Percentiles rank a stretch among this genome's conserved stretches.
These are phyloP conservation scores for Lasioglossum marginatum DNA, from an alignment of 2,888 invertebrate species.

Conservation along the genomic window DNA sequence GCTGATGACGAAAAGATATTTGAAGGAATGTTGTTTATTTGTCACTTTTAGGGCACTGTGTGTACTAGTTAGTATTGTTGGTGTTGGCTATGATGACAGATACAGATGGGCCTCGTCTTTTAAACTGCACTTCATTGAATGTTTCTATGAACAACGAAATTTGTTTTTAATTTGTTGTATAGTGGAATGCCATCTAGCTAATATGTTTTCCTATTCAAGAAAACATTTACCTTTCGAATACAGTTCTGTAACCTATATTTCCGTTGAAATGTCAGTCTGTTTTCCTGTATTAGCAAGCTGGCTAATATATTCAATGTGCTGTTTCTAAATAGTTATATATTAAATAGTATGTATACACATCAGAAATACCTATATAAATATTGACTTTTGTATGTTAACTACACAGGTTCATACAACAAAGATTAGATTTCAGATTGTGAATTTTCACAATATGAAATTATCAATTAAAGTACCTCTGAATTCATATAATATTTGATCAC, in stretches of 20 bases:
- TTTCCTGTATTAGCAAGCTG: background rate
- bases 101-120: no score
- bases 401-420: no score
- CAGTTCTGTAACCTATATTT: background rate
- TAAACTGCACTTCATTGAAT: no score
- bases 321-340: background rate
- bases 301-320: background rate
- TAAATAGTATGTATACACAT: background rate
- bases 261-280: background rate
- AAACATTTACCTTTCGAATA: background rate
- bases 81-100: no score
- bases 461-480: no score
- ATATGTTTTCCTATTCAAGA: background rate
- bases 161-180: background rate
- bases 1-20: background rate
- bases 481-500: background rate
- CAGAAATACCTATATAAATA: background rate
- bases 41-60: background rate
- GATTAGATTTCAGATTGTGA: no score
- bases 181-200: background rate
- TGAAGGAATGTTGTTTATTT: background rate
- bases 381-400: no score
- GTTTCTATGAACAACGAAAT: background rate
- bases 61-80: no score
- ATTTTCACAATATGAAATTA: no score